Base-by-base conservation (phyloP, 2,888 invertebrate species). In the Hylaea fasciaria region DNA sequence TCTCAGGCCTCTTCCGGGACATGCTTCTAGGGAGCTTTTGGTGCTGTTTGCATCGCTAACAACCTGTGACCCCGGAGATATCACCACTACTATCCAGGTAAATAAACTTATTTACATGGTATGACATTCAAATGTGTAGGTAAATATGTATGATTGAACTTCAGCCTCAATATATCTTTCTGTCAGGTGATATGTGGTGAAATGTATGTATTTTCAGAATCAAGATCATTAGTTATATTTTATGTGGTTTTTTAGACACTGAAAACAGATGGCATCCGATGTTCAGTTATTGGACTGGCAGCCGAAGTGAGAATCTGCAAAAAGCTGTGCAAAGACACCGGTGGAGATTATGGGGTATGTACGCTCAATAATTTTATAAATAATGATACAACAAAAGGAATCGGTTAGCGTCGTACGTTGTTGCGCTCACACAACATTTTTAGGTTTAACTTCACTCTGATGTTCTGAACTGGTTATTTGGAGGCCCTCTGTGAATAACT, bases 61-160 rank as follows among this genome's bases (percentile, higher is more conserved):
- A 0, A 98, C 99, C 0, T 99, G 99, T 84, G 99, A 99, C 91
- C 99, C 99, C 1, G 95, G 96, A 14, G 98, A 99, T 81, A 98
- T 99, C 41, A 95, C 94, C 67, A 92, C 93, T 57, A 98, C 98
- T 8, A 96, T 90, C 65, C 89, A 87, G 81, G 91, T 88, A 61
- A 54, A 59, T n/a, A 3, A 22, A n/a, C 0, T 3, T 5, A 5
- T 43, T 16, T 16, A 5, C 2, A 22, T 22, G 22, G 22, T n/a
- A n/a, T n/a, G n/a, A n/a, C n/a, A n/a, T n/a, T n/a, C n/a, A n/a
- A n/a, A n/a, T n/a, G n/a, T n/a, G n/a, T n/a, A n/a, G n/a, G n/a
- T n/a, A n/a, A n/a, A n/a, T n/a, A n/a, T n/a, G n/a, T n/a, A n/a
- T n/a, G n/a, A n/a, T n/a, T n/a, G n/a, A n/a, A n/a, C n/a, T n/a